These are phyloP conservation scores for Erannis defoliaria DNA, from an alignment of 2,888 invertebrate species.

Conservation along the genomic window DNA sequence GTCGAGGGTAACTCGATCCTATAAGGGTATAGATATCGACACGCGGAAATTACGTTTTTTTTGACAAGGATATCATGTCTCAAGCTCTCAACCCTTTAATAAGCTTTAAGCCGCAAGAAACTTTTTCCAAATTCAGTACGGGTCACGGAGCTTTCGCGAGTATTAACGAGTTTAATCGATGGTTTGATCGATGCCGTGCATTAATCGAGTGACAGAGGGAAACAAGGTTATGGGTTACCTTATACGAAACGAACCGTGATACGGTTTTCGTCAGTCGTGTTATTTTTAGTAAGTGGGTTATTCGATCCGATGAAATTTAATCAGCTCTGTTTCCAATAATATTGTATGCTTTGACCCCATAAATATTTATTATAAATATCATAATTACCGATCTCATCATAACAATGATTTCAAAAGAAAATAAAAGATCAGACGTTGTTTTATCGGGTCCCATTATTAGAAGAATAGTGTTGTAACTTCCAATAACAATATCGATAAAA, in stretches of 20 bases:
- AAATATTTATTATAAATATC: constrained; percentile 4
- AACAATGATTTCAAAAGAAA: constrained; percentile 13
- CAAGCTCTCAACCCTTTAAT: constrained; percentile 51
- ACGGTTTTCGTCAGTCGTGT: constrained; percentile 23
- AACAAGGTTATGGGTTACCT: constrained; percentile 19
- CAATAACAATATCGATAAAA: constrained; percentile 63
- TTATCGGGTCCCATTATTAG: constrained; percentile 17
- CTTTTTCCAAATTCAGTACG: constrained; percentile 32
- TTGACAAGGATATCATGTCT: constrained; percentile 63
- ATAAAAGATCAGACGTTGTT: constrained; percentile 15
- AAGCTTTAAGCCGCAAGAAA: constrained; percentile 44
- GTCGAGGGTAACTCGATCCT: constrained; percentile 70
- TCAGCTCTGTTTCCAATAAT: background rate
- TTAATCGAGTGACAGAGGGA: constrained; percentile 31
- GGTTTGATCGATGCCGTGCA: constrained; percentile 33
- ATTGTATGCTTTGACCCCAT: constrained; percentile 4
- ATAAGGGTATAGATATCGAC: constrained; percentile 55
- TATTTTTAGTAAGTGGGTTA: constrained; percentile 6
- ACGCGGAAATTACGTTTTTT: constrained; percentile 62
- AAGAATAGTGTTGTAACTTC: constrained; percentile 55
- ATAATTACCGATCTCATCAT: constrained; percentile 6
- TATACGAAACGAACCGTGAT: constrained; percentile 20
- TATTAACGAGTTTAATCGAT: constrained; percentile 37
- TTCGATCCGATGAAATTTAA: constrained; percentile 5
- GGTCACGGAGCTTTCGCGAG: constrained; percentile 36